phyloP scores from a whole-genome alignment of 2,888 invertebrate species.

The Hyposoter dolosus region DNA sequence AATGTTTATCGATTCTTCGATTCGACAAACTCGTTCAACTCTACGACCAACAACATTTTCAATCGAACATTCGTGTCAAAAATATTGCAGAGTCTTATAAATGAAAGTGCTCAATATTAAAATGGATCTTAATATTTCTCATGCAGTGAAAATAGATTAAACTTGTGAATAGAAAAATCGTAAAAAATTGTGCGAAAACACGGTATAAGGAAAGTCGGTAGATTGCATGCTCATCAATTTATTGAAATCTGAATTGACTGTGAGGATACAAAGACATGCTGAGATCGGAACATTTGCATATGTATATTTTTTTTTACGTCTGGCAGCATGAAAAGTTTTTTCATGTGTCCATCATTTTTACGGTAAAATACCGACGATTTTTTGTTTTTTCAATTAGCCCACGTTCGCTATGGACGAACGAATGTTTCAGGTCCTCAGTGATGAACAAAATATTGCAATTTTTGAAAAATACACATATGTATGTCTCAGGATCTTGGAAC shows the following conservation, averaged over 20 bases:
- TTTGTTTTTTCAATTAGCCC: no score
- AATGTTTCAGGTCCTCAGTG: no score
- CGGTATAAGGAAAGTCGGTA: conserved; percentile 81
- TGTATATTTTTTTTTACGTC: neutral
- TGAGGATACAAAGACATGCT: conserved; percentile 54
- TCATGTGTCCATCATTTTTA: no score
- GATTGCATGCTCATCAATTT: conserved; percentile 83
- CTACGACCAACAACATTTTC: neutral
- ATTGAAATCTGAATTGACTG: conserved; percentile 73
- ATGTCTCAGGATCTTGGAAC: no score
- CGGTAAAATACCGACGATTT: no score
- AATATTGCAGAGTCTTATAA: neutral
- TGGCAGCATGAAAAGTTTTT: no score
- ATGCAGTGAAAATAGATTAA: conserved; percentile 41
- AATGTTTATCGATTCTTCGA: neutral
- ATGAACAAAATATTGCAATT: no score
- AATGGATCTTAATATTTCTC: conserved; percentile 11
- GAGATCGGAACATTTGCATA: neutral
- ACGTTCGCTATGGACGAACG: no score
- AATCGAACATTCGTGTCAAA: neutral
- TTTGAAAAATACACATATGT: no score
- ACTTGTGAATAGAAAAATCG: neutral
- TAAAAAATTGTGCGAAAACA: conserved; percentile 45
- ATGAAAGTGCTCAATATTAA: neutral
- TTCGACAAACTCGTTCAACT: neutral